phyloP scores from a whole-genome alignment of 1,140 invertebrate species.

The Doryteuthis pealeii region DNA sequence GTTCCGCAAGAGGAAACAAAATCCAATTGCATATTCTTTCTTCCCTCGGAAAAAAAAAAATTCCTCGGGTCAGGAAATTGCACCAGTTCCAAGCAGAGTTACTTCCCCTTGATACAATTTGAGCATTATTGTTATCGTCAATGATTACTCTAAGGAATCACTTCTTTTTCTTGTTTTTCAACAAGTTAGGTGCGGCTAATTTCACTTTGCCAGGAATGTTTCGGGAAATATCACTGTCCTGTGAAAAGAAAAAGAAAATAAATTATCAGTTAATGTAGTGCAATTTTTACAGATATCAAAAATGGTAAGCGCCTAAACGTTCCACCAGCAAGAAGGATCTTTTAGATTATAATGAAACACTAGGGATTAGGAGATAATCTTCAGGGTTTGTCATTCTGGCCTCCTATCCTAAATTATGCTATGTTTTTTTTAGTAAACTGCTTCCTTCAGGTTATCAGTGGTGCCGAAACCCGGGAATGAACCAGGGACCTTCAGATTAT shows the following conservation, averaged over 20 bases:
- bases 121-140: neutral
- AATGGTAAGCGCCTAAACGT: no score
- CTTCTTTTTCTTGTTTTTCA: conserved; percentile 50
- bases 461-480: no score
- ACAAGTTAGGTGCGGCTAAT: conserved; percentile 66
- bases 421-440: no score
- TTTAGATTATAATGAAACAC: no score
- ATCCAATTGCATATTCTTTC: neutral
- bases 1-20: neutral
- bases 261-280: neutral
- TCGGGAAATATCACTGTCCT: conserved; percentile 84
- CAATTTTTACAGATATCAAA: no score
- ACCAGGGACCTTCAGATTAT: no score
- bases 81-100: neutral
- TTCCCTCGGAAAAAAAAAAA: neutral
- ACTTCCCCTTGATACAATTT: neutral
- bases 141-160: neutral
- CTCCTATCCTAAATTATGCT: no score
- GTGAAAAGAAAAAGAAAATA: conserved; percentile 33
- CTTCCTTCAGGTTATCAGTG: no score
- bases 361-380: no score
- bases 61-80: neutral
- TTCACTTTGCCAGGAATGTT: conserved; percentile 99
- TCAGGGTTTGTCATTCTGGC: no score
- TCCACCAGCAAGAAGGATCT: no score